Percentiles rank a stretch among this genome's conserved stretches.
phyloP scores from a whole-genome alignment of 2,797 vertebrate species.

The Neopelma chrysocephalum region DNA sequence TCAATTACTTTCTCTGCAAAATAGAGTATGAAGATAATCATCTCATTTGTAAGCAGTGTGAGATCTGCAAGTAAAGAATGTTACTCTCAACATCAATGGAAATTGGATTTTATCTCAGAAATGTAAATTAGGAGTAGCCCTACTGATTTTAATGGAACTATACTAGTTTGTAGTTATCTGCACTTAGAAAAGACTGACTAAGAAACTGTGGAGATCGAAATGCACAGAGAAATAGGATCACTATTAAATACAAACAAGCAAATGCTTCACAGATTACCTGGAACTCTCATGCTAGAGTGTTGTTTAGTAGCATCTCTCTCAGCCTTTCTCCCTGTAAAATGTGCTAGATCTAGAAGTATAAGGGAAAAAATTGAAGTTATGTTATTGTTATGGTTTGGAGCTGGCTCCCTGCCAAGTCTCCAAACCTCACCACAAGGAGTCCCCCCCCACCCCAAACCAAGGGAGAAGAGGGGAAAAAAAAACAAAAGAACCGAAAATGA shows the following conservation, averaged over 20 bases:
- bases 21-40: background rate
- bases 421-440: too few relatives aligned
- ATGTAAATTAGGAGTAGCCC: background rate
- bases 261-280: background rate
- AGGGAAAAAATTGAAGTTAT: background rate
- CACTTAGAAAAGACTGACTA: background rate
- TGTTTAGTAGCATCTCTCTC: background rate
- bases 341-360: background rate
- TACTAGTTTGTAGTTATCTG: background rate
- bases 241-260: background rate
- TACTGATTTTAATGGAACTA: background rate
- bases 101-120: background rate
- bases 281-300: background rate
- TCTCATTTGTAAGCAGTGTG: background rate
- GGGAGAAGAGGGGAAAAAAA: too few relatives aligned
- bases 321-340: background rate
- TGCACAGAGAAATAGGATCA: background rate
- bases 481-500: too few relatives aligned
- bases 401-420: too few relatives aligned
- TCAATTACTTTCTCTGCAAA: background rate
- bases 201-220: background rate
- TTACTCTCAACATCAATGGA: background rate
- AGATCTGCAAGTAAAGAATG: background rate
- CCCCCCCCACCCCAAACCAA: too few relatives aligned
- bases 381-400: too few relatives aligned